phyloP scores from a whole-genome alignment of 1,140 invertebrate genomes.

The Pseudachorutes palmiensis region DNA sequence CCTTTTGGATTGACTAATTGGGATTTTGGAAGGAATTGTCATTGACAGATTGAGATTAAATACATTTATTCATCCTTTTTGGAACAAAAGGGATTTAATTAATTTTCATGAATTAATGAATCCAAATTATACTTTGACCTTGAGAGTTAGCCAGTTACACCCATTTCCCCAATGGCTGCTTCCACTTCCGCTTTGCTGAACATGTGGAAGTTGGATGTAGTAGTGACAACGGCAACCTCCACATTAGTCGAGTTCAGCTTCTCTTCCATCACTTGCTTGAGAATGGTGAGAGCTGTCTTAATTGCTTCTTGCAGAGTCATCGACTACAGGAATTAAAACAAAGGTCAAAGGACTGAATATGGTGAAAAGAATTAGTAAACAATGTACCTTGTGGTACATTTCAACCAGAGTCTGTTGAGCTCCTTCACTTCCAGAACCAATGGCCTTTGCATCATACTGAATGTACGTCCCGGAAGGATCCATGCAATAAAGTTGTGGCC shows the following conservation, averaged over 20 bases:
- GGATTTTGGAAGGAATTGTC: too few species aligned
- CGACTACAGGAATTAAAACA: constrained; percentile 56
- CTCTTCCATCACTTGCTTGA: constrained; percentile 99
- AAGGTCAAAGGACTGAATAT: too few species aligned
- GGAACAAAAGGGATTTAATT: too few species aligned
- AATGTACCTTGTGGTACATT: constrained; percentile 66
- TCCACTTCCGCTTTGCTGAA: constrained; percentile 82
- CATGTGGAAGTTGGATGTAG: constrained; percentile 77
- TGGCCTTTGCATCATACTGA: constrained; percentile 96
- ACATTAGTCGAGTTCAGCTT: constrained; percentile 96
- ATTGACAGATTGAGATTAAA: too few species aligned
- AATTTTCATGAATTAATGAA: background rate
- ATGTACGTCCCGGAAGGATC: constrained; percentile 97
- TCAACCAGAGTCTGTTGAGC: constrained; percentile 94
- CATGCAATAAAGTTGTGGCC: constrained; percentile 88
- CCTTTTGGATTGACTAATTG: too few species aligned
- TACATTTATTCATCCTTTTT: too few species aligned
- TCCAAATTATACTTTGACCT: background rate
- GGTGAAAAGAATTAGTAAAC: too few species aligned
- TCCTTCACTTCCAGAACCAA: constrained; percentile 97
- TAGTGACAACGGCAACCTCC: constrained; percentile 91
- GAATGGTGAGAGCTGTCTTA: constrained; percentile 80
- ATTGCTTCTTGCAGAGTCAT: constrained; percentile 95
- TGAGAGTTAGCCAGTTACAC: background rate
- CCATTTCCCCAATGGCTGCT: constrained; percentile 59